Base-by-base conservation (phyloP, 2,797 vertebrate species). In the Botia kubotai region DNA sequence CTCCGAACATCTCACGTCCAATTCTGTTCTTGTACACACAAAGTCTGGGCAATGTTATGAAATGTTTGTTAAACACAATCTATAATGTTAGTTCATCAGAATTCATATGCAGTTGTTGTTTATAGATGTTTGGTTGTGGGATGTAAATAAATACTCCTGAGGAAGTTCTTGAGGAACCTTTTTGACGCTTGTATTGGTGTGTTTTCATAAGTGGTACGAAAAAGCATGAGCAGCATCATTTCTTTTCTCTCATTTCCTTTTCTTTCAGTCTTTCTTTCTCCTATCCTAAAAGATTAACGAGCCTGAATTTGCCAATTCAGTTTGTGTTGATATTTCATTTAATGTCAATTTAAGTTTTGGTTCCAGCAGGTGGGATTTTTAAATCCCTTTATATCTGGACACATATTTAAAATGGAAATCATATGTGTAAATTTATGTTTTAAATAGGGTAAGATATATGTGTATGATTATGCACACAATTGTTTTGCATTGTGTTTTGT, bases 1-100 rank as follows among this genome's bases (percentile, higher is more conserved):
- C n/a, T 82, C 66, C 46, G 33, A 67, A 72, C 68, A 71, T 74
- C 72, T 77, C 67, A 73, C 82, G 55, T 82, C 79, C 50, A 17
- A 71, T 52, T 14, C 48, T 14, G 48, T 62, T 19, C 23, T 74
- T 48, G 50, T 50, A 13, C 21, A 36, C 19, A 58, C 7, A 23
- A 23, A 66, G 29, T 66, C 36, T 39, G 7, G 36, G 63, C 63
- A 36, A 39, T 33, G 14, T 65, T 36, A 17, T 33, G 16, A 17
- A 17, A 36, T 16, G 26, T 39, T 8, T 66, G 55, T 14, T 16
- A 39, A 57, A 57, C 10, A 1, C 2, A 26, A 21, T 12, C 36
- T 62, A 14, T 73, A 4, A 73, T 36, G 11, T 63, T 21, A 1
- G 23, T 26, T 48, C 23, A 50, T 29, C 3, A 52, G 14, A 71